Evolutionary conservation across 2,888 invertebrate genomes (phyloP).

Genomic region (Adela reaumurella): DNA sequence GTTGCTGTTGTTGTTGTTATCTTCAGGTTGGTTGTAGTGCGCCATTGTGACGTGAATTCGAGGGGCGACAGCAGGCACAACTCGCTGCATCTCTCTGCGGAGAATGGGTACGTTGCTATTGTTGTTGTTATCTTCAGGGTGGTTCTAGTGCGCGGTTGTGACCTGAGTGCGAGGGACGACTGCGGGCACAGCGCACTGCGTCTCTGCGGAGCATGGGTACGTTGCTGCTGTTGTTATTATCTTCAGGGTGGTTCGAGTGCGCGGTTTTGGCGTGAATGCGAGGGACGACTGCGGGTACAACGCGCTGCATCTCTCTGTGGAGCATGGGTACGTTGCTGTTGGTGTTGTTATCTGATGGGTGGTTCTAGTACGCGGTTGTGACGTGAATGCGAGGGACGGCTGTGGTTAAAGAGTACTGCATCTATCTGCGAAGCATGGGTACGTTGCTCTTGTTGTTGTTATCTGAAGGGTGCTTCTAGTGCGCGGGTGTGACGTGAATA

Average conservation of each 20-base stretch:
- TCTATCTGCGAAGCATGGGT: slow-evolving; percentile 86
- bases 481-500: no score
- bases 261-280: slow-evolving; percentile 79
- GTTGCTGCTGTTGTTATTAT: no score
- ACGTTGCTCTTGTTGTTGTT: slow-evolving; percentile 16
- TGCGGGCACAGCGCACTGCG: slow-evolving; percentile 89
- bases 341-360: slow-evolving; percentile 19
- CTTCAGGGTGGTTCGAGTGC: slow-evolving; percentile 72
- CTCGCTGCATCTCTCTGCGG: slow-evolving; percentile 85
- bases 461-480: no score
- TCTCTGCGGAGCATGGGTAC: slow-evolving; percentile 86
- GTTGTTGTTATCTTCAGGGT: neutral
- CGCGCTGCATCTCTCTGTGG: slow-evolving; percentile 85
- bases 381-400: slow-evolving; percentile 80
- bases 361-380: slow-evolving; percentile 73
- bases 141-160: no score
- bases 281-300: slow-evolving; percentile 89
- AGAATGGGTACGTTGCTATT: slow-evolving; percentile 64
- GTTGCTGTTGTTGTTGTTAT: slow-evolving; percentile 11
- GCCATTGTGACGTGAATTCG: slow-evolving; percentile 79
- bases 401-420: slow-evolving; percentile 90
- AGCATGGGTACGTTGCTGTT: slow-evolving; percentile 65
- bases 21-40: slow-evolving; percentile 55
- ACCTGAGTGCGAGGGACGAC: no score
- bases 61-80: slow-evolving; percentile 89